Conservation (phyloP, 1,140 invertebrate species). For the Pseudomyrmex flavicornis region DNA sequence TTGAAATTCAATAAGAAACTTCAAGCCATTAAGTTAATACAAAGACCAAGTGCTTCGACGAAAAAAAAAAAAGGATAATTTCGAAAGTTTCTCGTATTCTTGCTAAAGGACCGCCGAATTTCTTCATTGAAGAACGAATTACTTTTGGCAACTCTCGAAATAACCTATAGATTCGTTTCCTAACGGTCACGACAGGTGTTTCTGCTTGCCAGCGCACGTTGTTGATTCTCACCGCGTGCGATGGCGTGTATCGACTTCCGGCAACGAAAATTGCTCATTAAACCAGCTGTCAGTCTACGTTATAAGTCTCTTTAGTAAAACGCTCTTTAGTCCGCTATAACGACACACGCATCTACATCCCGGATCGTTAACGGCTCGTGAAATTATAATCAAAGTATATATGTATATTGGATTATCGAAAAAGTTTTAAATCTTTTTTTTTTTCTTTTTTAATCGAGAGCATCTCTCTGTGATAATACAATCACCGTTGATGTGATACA, state of each 20-base stretch:
- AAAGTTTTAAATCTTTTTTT: too few relatives aligned
- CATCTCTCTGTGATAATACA: too few relatives aligned
- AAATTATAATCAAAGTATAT: not conserved
- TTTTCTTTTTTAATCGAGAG: too few relatives aligned
- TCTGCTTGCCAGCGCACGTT: constrained; percentile 1
- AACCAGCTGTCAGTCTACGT: constrained; percentile 15
- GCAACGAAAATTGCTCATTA: constrained; percentile 31
- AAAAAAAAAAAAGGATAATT: not conserved
- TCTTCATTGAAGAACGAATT: not conserved
- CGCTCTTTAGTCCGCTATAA: not conserved
- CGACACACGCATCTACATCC: not conserved
- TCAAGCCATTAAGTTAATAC: too few relatives aligned
- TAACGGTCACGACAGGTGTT: constrained; percentile 8
- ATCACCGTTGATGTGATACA: not conserved
- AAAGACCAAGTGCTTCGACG: too few relatives aligned
- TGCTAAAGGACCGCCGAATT: not conserved
- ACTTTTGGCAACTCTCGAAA: constrained; percentile 21
- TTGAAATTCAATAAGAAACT: too few relatives aligned
- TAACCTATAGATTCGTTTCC: constrained; percentile 40
- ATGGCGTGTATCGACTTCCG: constrained; percentile 7
- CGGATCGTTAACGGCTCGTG: not conserved
- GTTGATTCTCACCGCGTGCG: constrained; percentile 15
- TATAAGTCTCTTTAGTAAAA: constrained; percentile 32
- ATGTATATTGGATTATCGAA: too few relatives aligned
- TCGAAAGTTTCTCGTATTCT: constrained; percentile 7